Base-by-base conservation (phyloP, 2,797 vertebrate species). In the Chelon auratus region DNA sequence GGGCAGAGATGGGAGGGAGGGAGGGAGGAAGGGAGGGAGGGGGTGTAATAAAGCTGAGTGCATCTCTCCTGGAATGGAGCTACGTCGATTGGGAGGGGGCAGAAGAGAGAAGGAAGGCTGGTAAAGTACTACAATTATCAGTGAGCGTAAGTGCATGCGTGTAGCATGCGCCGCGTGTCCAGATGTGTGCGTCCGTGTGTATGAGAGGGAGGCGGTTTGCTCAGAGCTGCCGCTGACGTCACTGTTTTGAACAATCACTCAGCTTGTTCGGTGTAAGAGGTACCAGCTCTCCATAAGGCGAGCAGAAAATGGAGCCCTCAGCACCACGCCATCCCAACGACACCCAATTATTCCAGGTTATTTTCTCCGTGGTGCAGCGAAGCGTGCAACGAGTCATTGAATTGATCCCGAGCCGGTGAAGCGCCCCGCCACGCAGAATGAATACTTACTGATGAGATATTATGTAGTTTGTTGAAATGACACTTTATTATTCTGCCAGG, bases 31-130 rank as follows among this genome's bases (percentile, higher is more conserved):
- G 66, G 73, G 36, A n/a, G 64, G 61, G 64, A 42, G 47, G 40
- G 75, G 48, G 26, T 61, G 79, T 88, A 93, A 95, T 94, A 94
- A 94, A 92, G 90, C 93, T 93, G 92, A 95, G 93, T 93, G 93
- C 93, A 87, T 91, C 89, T 87, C 86, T 91, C 65, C 83, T 88
- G 87, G 87, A 93, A 91, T 83, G 83, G 89, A 87, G 81, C 81
- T 85, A 80, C 80, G 48, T 71, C n/a, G 51, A 55, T 30, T 39
- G 63, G 66, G 74, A 69, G 47, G 55, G 63, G 55, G 59, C 43
- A 43, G 53, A 54, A 33, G 76, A 42, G 51, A 48, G 60, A 56
- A 62, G 60, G 40, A 53, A 78, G 77, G 78, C 60, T 76, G 78
- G 47, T 39, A 58, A 77, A 68, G 69, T 68, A 77, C 70, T 73